Base-by-base conservation (phyloP, 2,888 invertebrate genomes). In the Perizoma affinitatum region DNA sequence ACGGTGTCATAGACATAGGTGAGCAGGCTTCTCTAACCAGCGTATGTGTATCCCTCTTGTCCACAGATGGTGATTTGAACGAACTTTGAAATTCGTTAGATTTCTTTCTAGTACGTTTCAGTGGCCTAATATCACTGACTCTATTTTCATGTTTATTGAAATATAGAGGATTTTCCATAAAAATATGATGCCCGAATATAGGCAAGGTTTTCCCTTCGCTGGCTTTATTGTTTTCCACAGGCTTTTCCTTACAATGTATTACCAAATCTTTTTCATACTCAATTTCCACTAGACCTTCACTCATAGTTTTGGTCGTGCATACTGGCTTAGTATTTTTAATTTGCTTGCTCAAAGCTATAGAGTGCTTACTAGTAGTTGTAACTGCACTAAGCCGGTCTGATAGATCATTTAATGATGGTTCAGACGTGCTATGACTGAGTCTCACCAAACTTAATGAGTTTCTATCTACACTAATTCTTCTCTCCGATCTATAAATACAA, bases 1-100 rank as follows among this genome's bases (percentile, higher is more conserved):
- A 83, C 64, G 95, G 95, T 34, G 95, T 94, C 35, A 94, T 88
- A 59, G 91, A 93, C 5, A 90, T 82, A 46, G 91, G 92, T 40
- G 92, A 92, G 71, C 90, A 91, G 0, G 81, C 90, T n/a, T 90
- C 89, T 73, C 90, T 85, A 36, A 91, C 76, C 69, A 91, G 74
- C 35, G 86, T 65, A 69, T 92, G 91, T 22, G 80, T 72, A 70
- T 92, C 88, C 73, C 75, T 87, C 65, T 91, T 87, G 82, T 93
- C 79, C 75, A 91, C 83, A 42, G 90, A 87, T 5, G 92, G 89
- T 3, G 90, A 89, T 71, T 88, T 90, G 55, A 88, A 90, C 0
- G 88, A 89, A 74, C 87, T 92, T 78, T 90, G 88, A 65, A 90
- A 91, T 42, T 91, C 90, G 62, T 80, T 88, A 0, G 90, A 87